A percentile compares a stretch with the other conserved stretches of the same genome.
Conservation (phyloP, 2,888 invertebrate species). For the Icerya purchasi region DNA sequence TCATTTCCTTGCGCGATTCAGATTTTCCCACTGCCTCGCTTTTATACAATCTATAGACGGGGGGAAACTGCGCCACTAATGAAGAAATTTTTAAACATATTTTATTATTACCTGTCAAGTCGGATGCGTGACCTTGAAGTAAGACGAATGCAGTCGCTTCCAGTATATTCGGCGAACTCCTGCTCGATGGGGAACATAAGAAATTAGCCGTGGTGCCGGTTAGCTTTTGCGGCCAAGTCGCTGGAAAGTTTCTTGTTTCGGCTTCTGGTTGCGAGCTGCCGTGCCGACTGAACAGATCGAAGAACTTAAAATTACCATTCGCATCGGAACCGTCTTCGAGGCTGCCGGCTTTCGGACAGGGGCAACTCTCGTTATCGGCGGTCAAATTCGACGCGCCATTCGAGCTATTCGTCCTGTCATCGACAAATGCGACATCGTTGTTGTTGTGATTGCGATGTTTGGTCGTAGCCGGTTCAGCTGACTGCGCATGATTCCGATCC, state of each 20-base stretch:
- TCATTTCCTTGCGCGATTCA: too few relatives aligned
- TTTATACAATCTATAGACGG: too few relatives aligned
- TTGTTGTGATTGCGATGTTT: neutral
- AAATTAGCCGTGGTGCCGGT: constrained; percentile 2
- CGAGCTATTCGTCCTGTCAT: neutral
- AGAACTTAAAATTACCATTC: neutral
- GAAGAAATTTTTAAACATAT: too few relatives aligned
- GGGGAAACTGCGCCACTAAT: too few relatives aligned
- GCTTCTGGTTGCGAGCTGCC: neutral
- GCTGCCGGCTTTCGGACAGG: neutral
- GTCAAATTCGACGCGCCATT: neutral
- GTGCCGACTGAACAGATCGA: neutral
- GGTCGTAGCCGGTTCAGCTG: neutral
- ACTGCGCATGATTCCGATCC: neutral
- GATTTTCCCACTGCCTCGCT: too few relatives aligned
- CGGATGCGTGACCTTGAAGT: constrained; percentile 15
- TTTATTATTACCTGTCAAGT: constrained; percentile 14
- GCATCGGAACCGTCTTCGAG: neutral
- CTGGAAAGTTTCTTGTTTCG: constrained; percentile 4
- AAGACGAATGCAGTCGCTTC: constrained; percentile 15
- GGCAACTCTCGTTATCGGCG: neutral
- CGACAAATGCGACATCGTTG: neutral
- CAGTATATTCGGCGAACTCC: constrained; percentile 16
- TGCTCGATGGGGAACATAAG: constrained; percentile 11
- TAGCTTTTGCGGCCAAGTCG: constrained; percentile 16